These are phyloP conservation scores for Antitype chi DNA, from an alignment of 2,888 invertebrate genomes.

Conservation along the genomic window DNA sequence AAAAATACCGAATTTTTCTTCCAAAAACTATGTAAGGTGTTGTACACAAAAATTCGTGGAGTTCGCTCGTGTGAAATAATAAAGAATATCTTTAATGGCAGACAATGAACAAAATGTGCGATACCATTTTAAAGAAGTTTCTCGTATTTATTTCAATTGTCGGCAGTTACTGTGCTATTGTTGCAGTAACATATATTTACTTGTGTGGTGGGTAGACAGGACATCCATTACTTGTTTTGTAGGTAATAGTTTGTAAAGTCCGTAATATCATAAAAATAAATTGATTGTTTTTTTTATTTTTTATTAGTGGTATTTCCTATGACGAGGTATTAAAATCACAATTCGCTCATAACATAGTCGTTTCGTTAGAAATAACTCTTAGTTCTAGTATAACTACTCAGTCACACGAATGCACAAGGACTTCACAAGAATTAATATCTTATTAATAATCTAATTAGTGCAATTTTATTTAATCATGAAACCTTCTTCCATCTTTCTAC, in stretches of 20 bases:
- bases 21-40: constrained; percentile 37
- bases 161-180: constrained; percentile 12
- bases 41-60: constrained; percentile 30
- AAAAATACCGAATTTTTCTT: constrained; percentile 55
- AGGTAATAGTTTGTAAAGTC: not conserved
- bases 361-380: not conserved
- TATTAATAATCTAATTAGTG: constrained; percentile 7
- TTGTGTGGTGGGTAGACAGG: not conserved
- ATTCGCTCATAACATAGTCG: not conserved
- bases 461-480: constrained; percentile 1
- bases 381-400: not conserved
- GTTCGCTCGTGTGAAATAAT: constrained; percentile 34
- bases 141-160: constrained; percentile 23
- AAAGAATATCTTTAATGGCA: constrained; percentile 34
- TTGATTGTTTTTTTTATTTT: not conserved
- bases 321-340: not conserved
- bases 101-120: constrained; percentile 28
- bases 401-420: not conserved
- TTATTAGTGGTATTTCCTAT: not conserved
- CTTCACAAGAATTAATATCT: not conserved
- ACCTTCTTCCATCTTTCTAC: not conserved
- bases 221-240: not conserved
- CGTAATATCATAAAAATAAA: not conserved
- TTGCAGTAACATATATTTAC: not conserved
- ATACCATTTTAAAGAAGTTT: constrained; percentile 25